Conservation (phyloP, 2,888 invertebrate genomes). For the Adela reaumurella region DNA sequence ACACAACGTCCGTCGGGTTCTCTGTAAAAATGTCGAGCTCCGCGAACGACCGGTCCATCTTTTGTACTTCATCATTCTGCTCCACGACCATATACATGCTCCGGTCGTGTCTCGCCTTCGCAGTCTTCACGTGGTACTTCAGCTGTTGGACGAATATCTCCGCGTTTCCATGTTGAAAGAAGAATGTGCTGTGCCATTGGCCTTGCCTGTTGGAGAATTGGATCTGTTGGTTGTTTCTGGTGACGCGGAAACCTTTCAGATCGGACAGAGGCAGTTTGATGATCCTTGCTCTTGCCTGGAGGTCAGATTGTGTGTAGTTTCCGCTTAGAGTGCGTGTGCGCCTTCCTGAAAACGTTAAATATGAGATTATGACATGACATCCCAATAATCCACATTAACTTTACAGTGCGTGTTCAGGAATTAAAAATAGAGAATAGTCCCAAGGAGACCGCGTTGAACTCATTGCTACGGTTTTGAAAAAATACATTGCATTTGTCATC, state of each 20-base stretch:
- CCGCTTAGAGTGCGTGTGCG: constrained; percentile 60
- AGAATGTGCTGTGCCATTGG: constrained; percentile 73
- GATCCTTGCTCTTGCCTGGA: constrained; percentile 37
- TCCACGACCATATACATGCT: constrained; percentile 70
- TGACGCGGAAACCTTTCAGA: constrained; percentile 36
- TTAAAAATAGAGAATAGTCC: too few relatives aligned
- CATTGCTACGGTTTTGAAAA: too few relatives aligned
- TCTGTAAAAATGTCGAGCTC: constrained; percentile 80
- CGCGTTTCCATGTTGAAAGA: constrained; percentile 85
- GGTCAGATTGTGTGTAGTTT: constrained; percentile 44
- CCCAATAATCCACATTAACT: too few relatives aligned
- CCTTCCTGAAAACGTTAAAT: constrained; percentile 37
- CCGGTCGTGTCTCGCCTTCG: constrained; percentile 68
- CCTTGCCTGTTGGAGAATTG: constrained; percentile 41
- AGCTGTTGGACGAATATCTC: constrained; percentile 66
- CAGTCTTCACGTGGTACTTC: constrained; percentile 61
- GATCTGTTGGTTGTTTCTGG: constrained; percentile 41
- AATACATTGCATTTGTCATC: too few relatives aligned
- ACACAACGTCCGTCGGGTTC: constrained; percentile 62
- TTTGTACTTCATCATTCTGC: constrained; percentile 54
- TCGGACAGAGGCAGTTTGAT: constrained; percentile 37
- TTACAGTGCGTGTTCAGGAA: too few relatives aligned
- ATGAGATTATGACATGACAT: too few relatives aligned
- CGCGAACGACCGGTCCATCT: constrained; percentile 80
- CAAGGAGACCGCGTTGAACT: too few relatives aligned